Conservation (phyloP, 2,888 invertebrate genomes). For the Drosophila maculinotata region DNA sequence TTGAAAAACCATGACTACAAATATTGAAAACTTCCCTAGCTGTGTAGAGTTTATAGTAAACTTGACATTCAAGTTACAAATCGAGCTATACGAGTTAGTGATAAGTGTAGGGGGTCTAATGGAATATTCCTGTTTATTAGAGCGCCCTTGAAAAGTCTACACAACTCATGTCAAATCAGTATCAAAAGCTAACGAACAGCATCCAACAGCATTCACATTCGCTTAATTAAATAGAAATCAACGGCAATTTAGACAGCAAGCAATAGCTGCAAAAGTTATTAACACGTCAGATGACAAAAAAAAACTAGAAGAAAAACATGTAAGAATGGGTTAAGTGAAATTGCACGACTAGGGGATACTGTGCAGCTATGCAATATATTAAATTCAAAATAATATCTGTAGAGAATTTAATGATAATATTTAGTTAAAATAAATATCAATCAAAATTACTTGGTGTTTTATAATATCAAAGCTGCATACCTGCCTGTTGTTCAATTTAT, state of each 20-base stretch:
- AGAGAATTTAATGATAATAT: too few relatives aligned
- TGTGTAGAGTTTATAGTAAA: too few relatives aligned
- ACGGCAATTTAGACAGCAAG: constrained; percentile 66
- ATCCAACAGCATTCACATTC: constrained; percentile 30
- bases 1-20: not conserved
- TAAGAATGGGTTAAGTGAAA: not conserved
- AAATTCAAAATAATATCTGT: too few relatives aligned
- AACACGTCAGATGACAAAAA: constrained; percentile 59
- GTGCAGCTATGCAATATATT: not conserved
- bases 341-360: not conserved
- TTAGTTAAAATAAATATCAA: too few relatives aligned
- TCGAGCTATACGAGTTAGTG: not conserved
- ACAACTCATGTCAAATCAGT: constrained; percentile 20
- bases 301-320: constrained; percentile 23
- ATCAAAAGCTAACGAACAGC: not conserved
- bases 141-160: constrained; percentile 38
- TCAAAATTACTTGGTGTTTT: too few relatives aligned
- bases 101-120: not conserved
- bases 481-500: not conserved
- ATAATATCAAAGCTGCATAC: too few relatives aligned
- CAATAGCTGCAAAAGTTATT: constrained; percentile 66
- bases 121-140: constrained; percentile 14
- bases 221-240: constrained; percentile 78
- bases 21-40: too few relatives aligned
- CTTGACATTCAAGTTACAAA: too few relatives aligned